Evolutionary conservation across 2,113 vertebrate species (phyloP), one percentile per base, ranked within the genome.

Genomic region (Scolopax mira): DNA sequence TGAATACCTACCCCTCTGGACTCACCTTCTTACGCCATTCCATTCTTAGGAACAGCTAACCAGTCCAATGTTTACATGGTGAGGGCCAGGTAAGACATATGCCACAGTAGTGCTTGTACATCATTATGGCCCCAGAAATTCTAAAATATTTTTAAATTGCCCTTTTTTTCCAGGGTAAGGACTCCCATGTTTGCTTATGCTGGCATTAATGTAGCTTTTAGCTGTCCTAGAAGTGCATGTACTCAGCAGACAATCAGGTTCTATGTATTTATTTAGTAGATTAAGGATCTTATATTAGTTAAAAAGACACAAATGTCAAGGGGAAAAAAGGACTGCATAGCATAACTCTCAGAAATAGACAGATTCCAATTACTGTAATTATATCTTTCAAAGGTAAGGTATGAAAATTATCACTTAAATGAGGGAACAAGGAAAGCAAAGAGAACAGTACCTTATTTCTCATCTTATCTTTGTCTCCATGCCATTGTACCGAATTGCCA

Each of bases 281-380:
- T 95, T 97, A 94, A 96, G 96, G 70, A 83, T 93, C 82, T 71
- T 66, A 71, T 73, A 85, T 86, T 97, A 93, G 80, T 94, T 96
- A 51, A 94, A 97, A 96, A 94, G 91, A 96, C 82, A 95, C 74
- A 94, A 93, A 96, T 95, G 94, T 72, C 88, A 92, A 90, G 62
- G 90, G 44, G 61, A 9, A 79, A 79, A 93, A 77, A 62, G 28
- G 89, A 88, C 83, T 84, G 89, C 83, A 83, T 75, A 95, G 92
- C 87, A 89, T 85, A 95, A 52, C 64, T 85, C 79, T 97, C 62
- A 60, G 89, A 96, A 97, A 96, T 90, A 96, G 74, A 96, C 93
- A 79, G 85, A 89, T 95, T 97, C 87, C 94, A 96, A 98, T 97
- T 96, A 96, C 89, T 96, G 61, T 97, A 98, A 98, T 98, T 98